phyloP scores from a whole-genome alignment of 2,888 invertebrate genomes.

The Heliconius ismenius region DNA sequence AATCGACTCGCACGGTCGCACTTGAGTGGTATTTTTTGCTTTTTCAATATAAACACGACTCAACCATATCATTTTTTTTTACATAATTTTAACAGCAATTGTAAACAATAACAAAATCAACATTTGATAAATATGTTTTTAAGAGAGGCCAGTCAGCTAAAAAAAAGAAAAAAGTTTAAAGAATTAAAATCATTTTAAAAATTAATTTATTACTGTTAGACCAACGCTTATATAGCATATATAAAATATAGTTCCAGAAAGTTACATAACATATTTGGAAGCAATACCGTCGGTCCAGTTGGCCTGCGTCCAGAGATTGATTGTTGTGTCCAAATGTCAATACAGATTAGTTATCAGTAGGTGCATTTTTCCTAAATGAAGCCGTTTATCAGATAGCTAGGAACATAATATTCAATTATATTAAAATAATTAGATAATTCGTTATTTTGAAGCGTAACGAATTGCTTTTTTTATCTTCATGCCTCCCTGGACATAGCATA shows the following conservation, averaged over 20 bases:
- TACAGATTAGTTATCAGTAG: conserved; percentile 53
- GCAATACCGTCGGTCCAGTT: conserved; percentile 45
- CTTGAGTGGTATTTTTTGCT: too few species aligned
- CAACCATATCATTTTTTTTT: not conserved
- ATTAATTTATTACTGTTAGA: not conserved
- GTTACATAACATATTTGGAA: conserved; percentile 42
- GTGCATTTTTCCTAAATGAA: conserved; percentile 7
- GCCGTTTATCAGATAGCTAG: not conserved
- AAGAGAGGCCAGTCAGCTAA: not conserved
- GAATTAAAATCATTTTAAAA: too few species aligned
- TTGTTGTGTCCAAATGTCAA: conserved; percentile 66
- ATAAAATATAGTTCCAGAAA: conserved; percentile 20
- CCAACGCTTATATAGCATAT: not conserved
- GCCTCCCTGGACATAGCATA: too few species aligned
- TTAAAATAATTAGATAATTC: not conserved
- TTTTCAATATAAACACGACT: not conserved
- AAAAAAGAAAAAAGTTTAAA: too few species aligned
- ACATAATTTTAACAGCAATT: not conserved
- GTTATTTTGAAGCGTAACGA: not conserved
- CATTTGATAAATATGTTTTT: not conserved
- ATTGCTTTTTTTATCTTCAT: not conserved
- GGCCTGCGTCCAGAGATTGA: conserved; percentile 66
- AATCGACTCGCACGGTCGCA: not conserved
- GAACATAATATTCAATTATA: not conserved
- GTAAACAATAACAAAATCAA: not conserved